These are phyloP conservation scores for Heliconius nattereri DNA, from an alignment of 1,140 invertebrate species.

Conservation along the genomic window DNA sequence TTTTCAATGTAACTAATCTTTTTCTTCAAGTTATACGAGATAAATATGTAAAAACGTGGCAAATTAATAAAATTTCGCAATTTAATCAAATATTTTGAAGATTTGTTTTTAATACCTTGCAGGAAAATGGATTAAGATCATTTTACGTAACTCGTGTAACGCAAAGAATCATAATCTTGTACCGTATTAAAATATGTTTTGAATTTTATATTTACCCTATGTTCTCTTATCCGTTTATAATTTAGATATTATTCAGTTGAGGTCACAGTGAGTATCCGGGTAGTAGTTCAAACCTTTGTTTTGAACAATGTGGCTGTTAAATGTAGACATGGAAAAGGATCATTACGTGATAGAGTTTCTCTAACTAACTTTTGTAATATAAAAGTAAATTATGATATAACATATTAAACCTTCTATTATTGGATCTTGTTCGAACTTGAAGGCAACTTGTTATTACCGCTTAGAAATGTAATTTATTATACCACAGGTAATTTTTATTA, in stretches of 20 bases:
- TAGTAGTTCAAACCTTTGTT: constrained; percentile 21
- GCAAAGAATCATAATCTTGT: not conserved
- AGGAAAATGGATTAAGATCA: not conserved
- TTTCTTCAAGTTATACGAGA: not conserved
- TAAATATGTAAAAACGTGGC: not conserved
- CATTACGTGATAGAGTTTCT: not conserved
- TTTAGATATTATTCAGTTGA: constrained; percentile 14
- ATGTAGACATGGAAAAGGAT: not conserved
- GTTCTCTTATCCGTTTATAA: constrained; percentile 9
- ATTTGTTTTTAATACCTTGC: not conserved
- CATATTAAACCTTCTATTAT: not conserved
- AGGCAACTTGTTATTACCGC: not conserved
- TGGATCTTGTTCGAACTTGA: not conserved
- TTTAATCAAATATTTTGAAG: not conserved
- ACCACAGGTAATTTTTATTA: not conserved
- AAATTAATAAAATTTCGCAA: not conserved
- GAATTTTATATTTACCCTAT: constrained; percentile 1
- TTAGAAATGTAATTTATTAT: not conserved
- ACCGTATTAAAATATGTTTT: not conserved
- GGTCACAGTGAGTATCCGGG: not conserved
- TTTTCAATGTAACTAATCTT: constrained; percentile 9
- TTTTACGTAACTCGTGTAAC: not conserved
- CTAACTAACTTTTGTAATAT: not conserved
- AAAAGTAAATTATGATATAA: not conserved
- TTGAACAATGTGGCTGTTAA: constrained; percentile 4